Conservation (phyloP, 2,888 invertebrate genomes). For the Lepidocyrtinus sp. region DNA sequence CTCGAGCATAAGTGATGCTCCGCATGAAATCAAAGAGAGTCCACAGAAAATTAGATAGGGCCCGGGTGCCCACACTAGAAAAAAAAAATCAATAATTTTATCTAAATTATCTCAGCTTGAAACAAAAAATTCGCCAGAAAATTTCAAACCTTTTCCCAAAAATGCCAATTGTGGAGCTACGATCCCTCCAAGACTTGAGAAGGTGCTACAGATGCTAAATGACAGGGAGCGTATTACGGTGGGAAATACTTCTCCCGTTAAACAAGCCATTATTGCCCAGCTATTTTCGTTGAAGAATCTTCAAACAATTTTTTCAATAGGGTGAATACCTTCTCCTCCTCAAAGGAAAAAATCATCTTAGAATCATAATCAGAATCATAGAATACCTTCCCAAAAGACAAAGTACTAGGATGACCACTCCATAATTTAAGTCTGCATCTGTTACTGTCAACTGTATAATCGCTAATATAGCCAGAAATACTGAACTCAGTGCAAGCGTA, state of each 20-base stretch:
- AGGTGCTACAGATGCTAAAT: constrained; percentile 62
- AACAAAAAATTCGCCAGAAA: neutral
- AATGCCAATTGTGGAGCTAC: constrained; percentile 65
- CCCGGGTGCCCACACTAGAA: constrained; percentile 60
- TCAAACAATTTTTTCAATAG: too few species aligned
- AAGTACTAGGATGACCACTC: constrained; percentile 41
- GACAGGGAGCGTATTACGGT: constrained; percentile 60
- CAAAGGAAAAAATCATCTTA: too few species aligned
- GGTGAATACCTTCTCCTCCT: too few species aligned
- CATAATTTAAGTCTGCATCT: constrained; percentile 18
- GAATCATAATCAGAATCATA: too few species aligned
- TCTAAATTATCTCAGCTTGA: neutral
- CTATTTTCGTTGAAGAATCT: constrained; percentile 60
- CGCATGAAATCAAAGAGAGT: constrained; percentile 44
- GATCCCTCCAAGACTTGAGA: constrained; percentile 62
- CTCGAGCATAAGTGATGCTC: constrained; percentile 37
- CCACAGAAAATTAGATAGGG: constrained; percentile 64
- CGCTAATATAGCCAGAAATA: constrained; percentile 57
- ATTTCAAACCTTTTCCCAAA: constrained; percentile 59
- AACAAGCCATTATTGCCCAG: constrained; percentile 66
- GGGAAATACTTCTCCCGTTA: constrained; percentile 67
- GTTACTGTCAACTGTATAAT: constrained; percentile 24
- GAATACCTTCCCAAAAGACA: constrained; percentile 61
- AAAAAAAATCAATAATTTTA: neutral
- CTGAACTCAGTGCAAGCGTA: constrained; percentile 44